A percentile compares a stretch with the other conserved stretches of the same genome.
These are phyloP conservation scores for Drosophila sucinea DNA, from an alignment of 1,140 invertebrate species.

Conservation along the genomic window DNA sequence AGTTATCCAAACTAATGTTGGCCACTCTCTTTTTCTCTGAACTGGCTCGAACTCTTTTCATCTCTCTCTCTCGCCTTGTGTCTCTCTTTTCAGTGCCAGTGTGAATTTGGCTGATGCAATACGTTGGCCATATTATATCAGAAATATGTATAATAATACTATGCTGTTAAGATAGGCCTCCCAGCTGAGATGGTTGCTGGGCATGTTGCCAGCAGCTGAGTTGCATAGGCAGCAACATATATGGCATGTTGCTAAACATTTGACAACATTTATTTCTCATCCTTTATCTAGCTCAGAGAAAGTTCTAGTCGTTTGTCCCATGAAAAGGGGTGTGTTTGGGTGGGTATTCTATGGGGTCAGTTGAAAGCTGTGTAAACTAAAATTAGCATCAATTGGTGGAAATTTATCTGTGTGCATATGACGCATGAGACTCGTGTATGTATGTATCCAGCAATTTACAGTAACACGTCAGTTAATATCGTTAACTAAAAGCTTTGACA, in stretches of 20 bases:
- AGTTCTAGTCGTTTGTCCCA: slow-evolving; percentile 8
- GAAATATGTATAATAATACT: slow-evolving; percentile 22
- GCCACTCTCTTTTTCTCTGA: slow-evolving; percentile 29
- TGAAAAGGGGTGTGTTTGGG: too few species aligned
- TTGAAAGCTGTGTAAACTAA: too few species aligned
- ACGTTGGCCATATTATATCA: slow-evolving; percentile 61
- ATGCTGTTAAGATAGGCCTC: background rate
- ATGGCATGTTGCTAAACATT: slow-evolving; percentile 29
- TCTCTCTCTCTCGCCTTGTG: slow-evolving; percentile 25
- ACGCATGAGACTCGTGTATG: background rate
- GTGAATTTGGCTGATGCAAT: slow-evolving; percentile 71
- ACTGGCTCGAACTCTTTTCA: slow-evolving; percentile 23
- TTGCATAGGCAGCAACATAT: slow-evolving; percentile 27
- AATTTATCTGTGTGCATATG: background rate
- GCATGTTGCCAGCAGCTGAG: slow-evolving; percentile 25
- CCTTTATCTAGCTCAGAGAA: slow-evolving; percentile 3
- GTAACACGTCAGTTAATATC: background rate
- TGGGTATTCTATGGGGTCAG: too few species aligned
- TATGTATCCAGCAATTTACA: background rate
- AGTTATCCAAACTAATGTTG: slow-evolving; percentile 9
- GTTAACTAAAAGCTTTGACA: background rate
- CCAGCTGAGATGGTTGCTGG: slow-evolving; percentile 50
- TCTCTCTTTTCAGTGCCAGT: background rate
- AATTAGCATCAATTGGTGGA: too few species aligned
- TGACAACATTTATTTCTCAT: background rate